Conservation (phyloP, 2,888 invertebrate genomes). For the Dryomyza anilis region DNA sequence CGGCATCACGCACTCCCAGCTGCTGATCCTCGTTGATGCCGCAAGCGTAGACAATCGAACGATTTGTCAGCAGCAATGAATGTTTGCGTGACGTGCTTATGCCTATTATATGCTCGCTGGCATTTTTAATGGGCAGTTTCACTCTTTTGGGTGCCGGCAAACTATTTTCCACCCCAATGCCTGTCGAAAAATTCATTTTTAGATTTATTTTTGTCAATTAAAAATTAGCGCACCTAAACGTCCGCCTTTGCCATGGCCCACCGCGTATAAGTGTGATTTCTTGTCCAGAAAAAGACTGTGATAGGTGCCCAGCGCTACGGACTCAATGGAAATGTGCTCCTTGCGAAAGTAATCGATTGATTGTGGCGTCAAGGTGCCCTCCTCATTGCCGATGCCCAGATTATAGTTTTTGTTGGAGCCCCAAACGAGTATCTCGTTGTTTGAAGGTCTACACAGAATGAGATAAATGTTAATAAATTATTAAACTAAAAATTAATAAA, state of each 20-base stretch:
- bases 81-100: conserved; percentile 57
- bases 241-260: conserved; percentile 82
- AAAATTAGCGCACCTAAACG: conserved; percentile 65
- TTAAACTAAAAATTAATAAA: conserved; percentile 50
- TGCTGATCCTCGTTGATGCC: conserved; percentile 72
- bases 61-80: conserved; percentile 55
- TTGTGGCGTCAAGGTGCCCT: conserved; percentile 69
- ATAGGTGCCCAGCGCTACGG: conserved; percentile 63
- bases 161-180: conserved; percentile 67
- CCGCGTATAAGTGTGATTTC: conserved; percentile 67
- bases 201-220: conserved; percentile 49
- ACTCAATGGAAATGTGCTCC: conserved; percentile 66
- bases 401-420: conserved; percentile 86
- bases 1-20: conserved; percentile 66
- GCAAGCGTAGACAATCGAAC: conserved; percentile 63
- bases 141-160: conserved; percentile 53
- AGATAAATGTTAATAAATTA: neutral
- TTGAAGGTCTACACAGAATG: conserved; percentile 46
- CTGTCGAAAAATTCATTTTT: too few species aligned
- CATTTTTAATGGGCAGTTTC: conserved; percentile 49
- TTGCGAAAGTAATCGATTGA: conserved; percentile 71
- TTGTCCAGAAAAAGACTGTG: conserved; percentile 57
- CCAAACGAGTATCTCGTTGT: conserved; percentile 77
- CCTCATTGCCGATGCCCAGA: conserved; percentile 74
- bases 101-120: conserved; percentile 51